phyloP scores from a whole-genome alignment of 1,140 invertebrate genomes.

The Anagrus nilaparvatae region DNA sequence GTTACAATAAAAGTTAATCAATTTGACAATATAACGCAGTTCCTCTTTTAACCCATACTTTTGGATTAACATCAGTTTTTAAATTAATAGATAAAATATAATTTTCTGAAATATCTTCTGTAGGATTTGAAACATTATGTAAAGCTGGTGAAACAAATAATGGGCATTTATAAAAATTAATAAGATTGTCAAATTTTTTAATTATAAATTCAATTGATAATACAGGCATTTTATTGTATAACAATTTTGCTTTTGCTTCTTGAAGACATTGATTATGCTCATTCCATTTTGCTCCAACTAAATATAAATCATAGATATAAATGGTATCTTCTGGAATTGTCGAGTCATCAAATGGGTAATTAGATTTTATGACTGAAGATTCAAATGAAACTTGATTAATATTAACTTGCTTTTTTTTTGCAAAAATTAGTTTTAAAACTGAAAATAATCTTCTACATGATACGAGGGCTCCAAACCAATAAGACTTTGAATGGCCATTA shows the following conservation, averaged over 20 bases:
- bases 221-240: slow-evolving; percentile 65
- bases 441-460: slow-evolving; percentile 61
- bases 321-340: slow-evolving; percentile 53
- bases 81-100: slow-evolving; percentile 69
- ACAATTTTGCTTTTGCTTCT: slow-evolving; percentile 68
- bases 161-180: slow-evolving; percentile 61
- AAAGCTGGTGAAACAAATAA: slow-evolving; percentile 71
- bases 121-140: slow-evolving; percentile 49
- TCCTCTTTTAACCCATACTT: slow-evolving; percentile 80
- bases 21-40: slow-evolving; percentile 73
- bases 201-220: slow-evolving; percentile 54
- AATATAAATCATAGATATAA: slow-evolving; percentile 68
- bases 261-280: slow-evolving; percentile 43
- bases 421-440: slow-evolving; percentile 54
- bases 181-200: slow-evolving; percentile 42
- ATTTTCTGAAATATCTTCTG: slow-evolving; percentile 72
- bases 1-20: too few relatives aligned
- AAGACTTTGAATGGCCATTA: slow-evolving; percentile 45
- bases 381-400: slow-evolving; percentile 50
- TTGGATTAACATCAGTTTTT: slow-evolving; percentile 50
- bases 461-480: slow-evolving; percentile 60
- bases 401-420: slow-evolving; percentile 47
- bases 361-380: slow-evolving; percentile 36
- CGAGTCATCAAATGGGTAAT: slow-evolving; percentile 11
- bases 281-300: slow-evolving; percentile 79